Conservation (phyloP, 2,888 invertebrate genomes). For the Megastigmus dorsalis region DNA sequence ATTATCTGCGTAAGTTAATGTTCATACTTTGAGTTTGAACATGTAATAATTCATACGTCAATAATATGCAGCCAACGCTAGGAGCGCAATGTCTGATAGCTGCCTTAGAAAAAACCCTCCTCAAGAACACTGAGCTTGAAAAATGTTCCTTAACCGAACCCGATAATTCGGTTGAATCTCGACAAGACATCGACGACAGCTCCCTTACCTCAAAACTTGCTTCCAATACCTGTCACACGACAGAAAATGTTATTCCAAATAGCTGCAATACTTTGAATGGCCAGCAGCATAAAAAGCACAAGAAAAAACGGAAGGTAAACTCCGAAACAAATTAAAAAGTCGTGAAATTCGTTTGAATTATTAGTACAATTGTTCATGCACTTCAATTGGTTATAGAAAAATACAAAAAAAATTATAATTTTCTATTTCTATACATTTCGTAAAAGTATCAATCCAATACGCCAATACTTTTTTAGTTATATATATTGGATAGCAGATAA, state of each 20-base stretch:
- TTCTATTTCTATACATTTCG: slow-evolving; percentile 15
- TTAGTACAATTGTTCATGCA: slow-evolving; percentile 39
- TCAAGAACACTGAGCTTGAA: slow-evolving; percentile 67
- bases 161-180: slow-evolving; percentile 65
- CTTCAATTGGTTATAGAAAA: slow-evolving; percentile 11
- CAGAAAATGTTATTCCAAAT: slow-evolving; percentile 68
- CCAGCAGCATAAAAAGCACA: slow-evolving; percentile 71
- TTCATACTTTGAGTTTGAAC: slow-evolving; percentile 46
- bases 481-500: slow-evolving; percentile 1
- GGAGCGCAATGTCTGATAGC: slow-evolving; percentile 67
- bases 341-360: slow-evolving; percentile 38
- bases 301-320: slow-evolving; percentile 73
- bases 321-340: slow-evolving; percentile 44
- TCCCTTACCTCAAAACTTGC: slow-evolving; percentile 68
- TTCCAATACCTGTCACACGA: slow-evolving; percentile 68
- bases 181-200: slow-evolving; percentile 67
- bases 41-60: slow-evolving; percentile 50
- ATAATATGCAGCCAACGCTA: slow-evolving; percentile 63
- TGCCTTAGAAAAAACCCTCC: slow-evolving; percentile 68
- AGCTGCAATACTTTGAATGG: slow-evolving; percentile 68
- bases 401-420: background rate
- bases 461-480: slow-evolving; percentile 4
- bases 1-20: slow-evolving; percentile 33
- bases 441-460: slow-evolving; percentile 12
- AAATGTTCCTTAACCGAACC: slow-evolving; percentile 66